phyloP scores from a whole-genome alignment of 2,888 invertebrate genomes.

The Parapristionchus giblindavisi region DNA sequence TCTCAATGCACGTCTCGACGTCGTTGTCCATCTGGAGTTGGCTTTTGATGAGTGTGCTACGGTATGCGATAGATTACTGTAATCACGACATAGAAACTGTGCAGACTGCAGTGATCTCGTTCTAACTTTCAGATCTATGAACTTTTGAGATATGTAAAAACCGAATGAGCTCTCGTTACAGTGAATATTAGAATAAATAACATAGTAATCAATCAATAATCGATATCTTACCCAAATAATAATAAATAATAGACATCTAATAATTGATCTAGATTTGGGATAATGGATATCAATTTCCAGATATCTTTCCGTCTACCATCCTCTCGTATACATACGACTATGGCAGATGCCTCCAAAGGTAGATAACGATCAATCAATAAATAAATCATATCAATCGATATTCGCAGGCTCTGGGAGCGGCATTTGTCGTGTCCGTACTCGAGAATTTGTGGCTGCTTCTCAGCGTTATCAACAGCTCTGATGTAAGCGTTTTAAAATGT shows the following conservation, averaged over 20 bases:
- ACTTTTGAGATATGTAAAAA: neutral
- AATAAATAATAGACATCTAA: neutral
- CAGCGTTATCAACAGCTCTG: constrained; percentile 12
- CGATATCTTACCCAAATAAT: neutral
- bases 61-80: constrained; percentile 36
- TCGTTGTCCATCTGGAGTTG: constrained; percentile 52
- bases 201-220: too few relatives aligned
- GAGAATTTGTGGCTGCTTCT: constrained; percentile 50
- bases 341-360: constrained; percentile 52
- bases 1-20: constrained; percentile 49
- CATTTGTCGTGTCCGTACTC: constrained; percentile 41
- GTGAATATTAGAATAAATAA: too few relatives aligned
- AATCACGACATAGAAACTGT: too few relatives aligned
- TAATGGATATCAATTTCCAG: too few relatives aligned
- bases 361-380: neutral
- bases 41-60: constrained; percentile 51
- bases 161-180: too few relatives aligned
- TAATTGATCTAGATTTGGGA: too few relatives aligned
- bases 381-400: constrained; percentile 6
- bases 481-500: too few relatives aligned
- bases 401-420: constrained; percentile 41
- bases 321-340: constrained; percentile 52
- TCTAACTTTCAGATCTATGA: neutral
- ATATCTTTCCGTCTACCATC: constrained; percentile 55
- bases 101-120: too few relatives aligned